Base-by-base conservation (phyloP, 2,797 vertebrate genomes). In the Amblyraja radiata region DNA sequence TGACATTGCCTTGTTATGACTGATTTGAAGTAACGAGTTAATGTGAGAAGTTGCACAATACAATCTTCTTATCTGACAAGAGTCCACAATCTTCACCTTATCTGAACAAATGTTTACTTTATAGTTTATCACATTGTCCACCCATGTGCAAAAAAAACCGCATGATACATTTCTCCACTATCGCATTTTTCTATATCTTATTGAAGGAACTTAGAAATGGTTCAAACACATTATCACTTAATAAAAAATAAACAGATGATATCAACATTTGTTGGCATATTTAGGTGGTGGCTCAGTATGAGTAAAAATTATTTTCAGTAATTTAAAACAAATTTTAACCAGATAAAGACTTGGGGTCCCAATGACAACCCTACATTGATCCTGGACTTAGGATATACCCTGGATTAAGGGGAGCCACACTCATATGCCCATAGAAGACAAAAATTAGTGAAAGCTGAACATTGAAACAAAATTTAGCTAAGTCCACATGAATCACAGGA, bases 101-200 rank as follows among this genome's bases (percentile, higher is more conserved):
- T 95, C 94, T 94, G 93, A 94, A 93, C 95, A 96, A 95, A 94
- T 96, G 95, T 97, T 97, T 96, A 96, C 95, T 94, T 96, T 96
- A 93, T 93, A 96, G 94, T 95, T 95, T 96, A 96, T 96, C 96
- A 94, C 94, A 94, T 93, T 93, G 94, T 95, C 95, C 95, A 95
- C 95, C 95, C 94, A 94, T 94, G 94, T 95, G 84, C 68, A 94
- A 94, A 94, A 95, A 95, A 94, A 95, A 94, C 32, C 63, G 94
- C 93, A 93, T 90, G 84, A 91, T 90, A 93, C 94, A 68, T 94
- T 94, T 94, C 93, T 94, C 78, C 94, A 61, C 93, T 94, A 94
- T 95, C 94, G 93, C 93, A 93, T 76, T 95, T 96, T 95, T 95
- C 94, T 16, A 95, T 95, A 93, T 95, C 96, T 95, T 94, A 79